Evolutionary conservation across 2,113 vertebrate genomes (phyloP).

Genomic region (Nannobrachium achirus): DNA sequence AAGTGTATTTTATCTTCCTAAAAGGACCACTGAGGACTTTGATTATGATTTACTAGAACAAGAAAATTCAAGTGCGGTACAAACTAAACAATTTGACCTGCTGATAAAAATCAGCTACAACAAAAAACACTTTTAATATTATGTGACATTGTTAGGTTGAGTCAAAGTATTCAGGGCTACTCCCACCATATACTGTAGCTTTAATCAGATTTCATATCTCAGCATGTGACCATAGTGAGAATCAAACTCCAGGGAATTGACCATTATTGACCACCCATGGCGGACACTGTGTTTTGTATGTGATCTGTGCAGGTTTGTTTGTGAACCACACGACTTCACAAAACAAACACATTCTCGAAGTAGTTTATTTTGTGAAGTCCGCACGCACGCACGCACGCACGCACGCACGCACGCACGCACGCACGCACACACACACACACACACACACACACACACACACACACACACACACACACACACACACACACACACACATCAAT

Average conservation of each 20-base stretch:
- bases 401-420: background rate
- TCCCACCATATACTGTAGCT: background rate
- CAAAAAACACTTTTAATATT: no score
- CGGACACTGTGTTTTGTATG: constrained; percentile 20
- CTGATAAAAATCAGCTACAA: no score
- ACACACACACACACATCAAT: no score
- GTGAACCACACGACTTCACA: background rate
- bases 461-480: background rate
- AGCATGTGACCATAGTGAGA: constrained; percentile 26
- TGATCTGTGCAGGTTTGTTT: constrained; percentile 28
- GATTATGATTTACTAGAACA: no score
- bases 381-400: no score
- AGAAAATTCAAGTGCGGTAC: no score
- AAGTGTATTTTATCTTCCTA: no score
- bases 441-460: background rate
- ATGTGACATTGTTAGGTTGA: no score
- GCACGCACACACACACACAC: background rate
- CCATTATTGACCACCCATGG: constrained; percentile 7
- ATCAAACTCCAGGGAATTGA: constrained; percentile 31
- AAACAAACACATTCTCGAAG: background rate
- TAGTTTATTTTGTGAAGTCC: no score
- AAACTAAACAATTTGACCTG: no score
- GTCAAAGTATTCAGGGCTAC: no score
- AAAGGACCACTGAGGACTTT: no score
- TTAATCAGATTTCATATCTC: constrained; percentile 32